Percentiles rank a stretch among this genome's conserved stretches.
Evolutionary conservation across 1,140 invertebrate genomes (phyloP).

Genomic region (Orius laevigatus): DNA sequence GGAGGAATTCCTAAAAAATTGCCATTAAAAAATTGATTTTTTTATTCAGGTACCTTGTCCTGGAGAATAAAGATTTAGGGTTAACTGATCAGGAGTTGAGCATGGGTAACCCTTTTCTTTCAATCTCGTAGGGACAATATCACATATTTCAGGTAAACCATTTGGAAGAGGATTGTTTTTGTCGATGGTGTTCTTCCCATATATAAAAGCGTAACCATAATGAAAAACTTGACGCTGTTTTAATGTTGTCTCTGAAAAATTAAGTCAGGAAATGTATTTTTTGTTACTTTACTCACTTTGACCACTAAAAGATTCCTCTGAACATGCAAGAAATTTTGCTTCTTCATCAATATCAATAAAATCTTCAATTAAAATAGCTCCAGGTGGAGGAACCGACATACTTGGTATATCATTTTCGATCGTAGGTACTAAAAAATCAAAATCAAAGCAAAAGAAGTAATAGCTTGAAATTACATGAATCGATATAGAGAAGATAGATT

Average conservation of each 20-base stretch:
- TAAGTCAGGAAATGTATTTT: not conserved
- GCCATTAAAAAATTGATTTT: slow-evolving; percentile 14
- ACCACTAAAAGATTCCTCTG: slow-evolving; percentile 34
- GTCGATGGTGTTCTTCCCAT: slow-evolving; percentile 78
- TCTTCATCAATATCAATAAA: slow-evolving; percentile 64
- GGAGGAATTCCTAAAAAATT: slow-evolving; percentile 65
- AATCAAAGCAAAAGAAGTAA: not conserved
- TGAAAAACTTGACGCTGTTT: slow-evolving; percentile 83
- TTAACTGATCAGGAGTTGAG: slow-evolving; percentile 68
- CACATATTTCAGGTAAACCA: slow-evolving; percentile 52
- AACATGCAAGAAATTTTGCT: slow-evolving; percentile 37
- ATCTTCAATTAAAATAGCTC: slow-evolving; percentile 46
- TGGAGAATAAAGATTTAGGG: slow-evolving; percentile 78
- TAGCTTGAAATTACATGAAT: not conserved
- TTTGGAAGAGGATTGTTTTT: slow-evolving; percentile 43
- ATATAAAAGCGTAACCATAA: slow-evolving; percentile 87
- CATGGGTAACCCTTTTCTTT: slow-evolving; percentile 25
- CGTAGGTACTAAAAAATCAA: not conserved
- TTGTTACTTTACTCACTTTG: slow-evolving; percentile 8
- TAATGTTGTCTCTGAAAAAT: slow-evolving; percentile 27
- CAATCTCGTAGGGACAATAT: slow-evolving; percentile 46
- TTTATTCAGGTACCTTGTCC: slow-evolving; percentile 72
- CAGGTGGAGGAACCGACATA: slow-evolving; percentile 45
- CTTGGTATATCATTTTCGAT: slow-evolving; percentile 31
- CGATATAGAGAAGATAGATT: slow-evolving; percentile 44